Conservation (phyloP, 2,113 vertebrate genomes). For the Raja brachyura region DNA sequence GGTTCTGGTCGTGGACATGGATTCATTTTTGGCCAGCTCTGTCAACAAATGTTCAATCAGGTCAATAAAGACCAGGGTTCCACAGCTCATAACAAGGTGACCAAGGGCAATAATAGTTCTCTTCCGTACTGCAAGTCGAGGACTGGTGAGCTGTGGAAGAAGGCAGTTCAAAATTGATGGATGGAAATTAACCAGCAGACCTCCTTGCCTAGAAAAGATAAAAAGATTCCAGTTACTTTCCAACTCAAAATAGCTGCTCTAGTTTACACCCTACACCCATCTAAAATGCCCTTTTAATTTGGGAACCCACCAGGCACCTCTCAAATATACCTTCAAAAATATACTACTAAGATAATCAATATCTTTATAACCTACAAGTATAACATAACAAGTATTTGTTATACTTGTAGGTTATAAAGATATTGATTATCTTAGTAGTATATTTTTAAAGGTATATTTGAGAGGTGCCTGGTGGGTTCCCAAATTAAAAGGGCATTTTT, state of each 20-base stretch:
- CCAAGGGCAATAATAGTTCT: conserved; percentile 98
- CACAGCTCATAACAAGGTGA: conserved; percentile 97
- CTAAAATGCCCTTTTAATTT: background rate
- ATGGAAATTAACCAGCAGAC: conserved; percentile 96
- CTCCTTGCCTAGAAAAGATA: conserved; percentile 78
- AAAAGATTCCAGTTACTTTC: background rate
- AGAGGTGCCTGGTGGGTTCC: too few species aligned
- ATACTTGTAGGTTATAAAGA: too few species aligned
- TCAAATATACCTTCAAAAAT: background rate
- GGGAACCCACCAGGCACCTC: background rate
- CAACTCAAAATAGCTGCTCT: background rate
- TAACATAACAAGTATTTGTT: too few species aligned
- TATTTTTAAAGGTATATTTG: too few species aligned
- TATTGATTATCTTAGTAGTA: too few species aligned
- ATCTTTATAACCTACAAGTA: too few species aligned
- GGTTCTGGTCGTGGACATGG: conserved; percentile 97
- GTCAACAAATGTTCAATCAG: conserved; percentile 94
- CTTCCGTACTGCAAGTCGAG: conserved; percentile 95
- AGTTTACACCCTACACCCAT: background rate
- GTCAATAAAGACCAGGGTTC: conserved; percentile 96
- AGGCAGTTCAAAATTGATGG: conserved; percentile 98
- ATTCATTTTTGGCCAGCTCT: conserved; percentile 92
- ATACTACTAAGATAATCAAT: background rate
- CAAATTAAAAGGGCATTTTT: too few species aligned
- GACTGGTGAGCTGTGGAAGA: conserved; percentile 94